Conservation (phyloP, 1,140 invertebrate species). For the Drosophila pruinosa region DNA sequence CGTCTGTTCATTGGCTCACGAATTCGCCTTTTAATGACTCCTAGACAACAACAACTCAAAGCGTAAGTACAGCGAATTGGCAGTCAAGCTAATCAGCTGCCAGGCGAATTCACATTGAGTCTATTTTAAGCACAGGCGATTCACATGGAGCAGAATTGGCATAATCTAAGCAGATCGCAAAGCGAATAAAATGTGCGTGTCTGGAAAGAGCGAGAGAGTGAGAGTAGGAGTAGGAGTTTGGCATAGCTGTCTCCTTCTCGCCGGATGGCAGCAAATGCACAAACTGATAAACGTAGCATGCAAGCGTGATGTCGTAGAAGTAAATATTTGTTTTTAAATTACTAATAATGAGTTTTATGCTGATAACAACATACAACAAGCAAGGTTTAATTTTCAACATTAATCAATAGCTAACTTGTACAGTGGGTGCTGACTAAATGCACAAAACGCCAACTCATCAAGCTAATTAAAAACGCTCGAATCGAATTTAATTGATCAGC, state of each 20-base stretch:
- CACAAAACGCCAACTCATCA: constrained; percentile 74
- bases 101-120: background rate
- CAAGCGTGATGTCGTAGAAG: background rate
- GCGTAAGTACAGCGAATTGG: background rate
- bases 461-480: constrained; percentile 82
- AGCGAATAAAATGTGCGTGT: background rate
- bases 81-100: background rate
- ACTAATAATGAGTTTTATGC: background rate
- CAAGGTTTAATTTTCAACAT: background rate
- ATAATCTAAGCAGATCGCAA: background rate
- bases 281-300: background rate
- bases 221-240: too few relatives aligned
- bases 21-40: too few relatives aligned
- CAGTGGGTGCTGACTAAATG: constrained; percentile 60
- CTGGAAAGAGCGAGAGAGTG: too few relatives aligned
- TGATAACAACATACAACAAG: background rate
- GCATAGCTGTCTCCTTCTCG: background rate
- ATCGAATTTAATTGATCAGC: constrained; percentile 83
- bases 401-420: constrained; percentile 38
- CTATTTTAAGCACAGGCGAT: background rate
- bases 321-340: background rate
- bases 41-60: too few relatives aligned
- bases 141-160: background rate
- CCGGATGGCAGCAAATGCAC: too few relatives aligned
- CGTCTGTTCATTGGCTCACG: too few relatives aligned